Base-by-base conservation (phyloP, 1,140 invertebrate genomes). In the Bombus sibiricus region DNA sequence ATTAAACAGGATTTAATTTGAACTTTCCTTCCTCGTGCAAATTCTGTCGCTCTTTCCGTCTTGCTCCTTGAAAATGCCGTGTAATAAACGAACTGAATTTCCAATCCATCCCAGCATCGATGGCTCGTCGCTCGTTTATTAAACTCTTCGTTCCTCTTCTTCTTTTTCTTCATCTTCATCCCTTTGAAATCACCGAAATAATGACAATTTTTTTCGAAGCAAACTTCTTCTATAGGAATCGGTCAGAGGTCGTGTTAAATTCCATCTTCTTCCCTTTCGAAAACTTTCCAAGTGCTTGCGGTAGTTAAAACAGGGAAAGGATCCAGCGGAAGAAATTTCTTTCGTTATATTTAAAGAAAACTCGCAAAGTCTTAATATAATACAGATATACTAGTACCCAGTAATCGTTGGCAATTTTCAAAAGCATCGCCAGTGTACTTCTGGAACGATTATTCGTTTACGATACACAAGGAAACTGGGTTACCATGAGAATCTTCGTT, bases 1-100 rank as follows among this genome's bases (percentile, higher is more conserved):
- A 76, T 77, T 77, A 68, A 83, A 77, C 43, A 62, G n/a, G 43
- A 77, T 76, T 76, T 66, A 66, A 76, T 76, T 62, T 15, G n/a
- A 43, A 69, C 18, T 39, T 15, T 75, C 1, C 32, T 25, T 34
- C 3, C 9, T 25, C 37, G 64, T 15, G 66, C 37, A 62, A 73
- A 73, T 73, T 57, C 47, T 37, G 28, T 68, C 69, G 47, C 59
- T 22, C 15, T 34, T 9, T n/a, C 9, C 34, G 15, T 3, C 15
- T 25, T 22, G 10, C 75, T 53, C 8, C 18, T 66, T 28, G 43
- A 66, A 80, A 69, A 53, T 28, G 34, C 2, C 3, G 39, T 9
- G 37, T 64, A 64, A 78, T 43, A 78, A 78, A 25, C 34, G 73
- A 22, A 34, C n/a, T 25, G 43, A 64, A 59, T 53, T 78, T 39